Evolutionary conservation across 2,888 invertebrate species (phyloP).

Genomic region (Allygus modestus): DNA sequence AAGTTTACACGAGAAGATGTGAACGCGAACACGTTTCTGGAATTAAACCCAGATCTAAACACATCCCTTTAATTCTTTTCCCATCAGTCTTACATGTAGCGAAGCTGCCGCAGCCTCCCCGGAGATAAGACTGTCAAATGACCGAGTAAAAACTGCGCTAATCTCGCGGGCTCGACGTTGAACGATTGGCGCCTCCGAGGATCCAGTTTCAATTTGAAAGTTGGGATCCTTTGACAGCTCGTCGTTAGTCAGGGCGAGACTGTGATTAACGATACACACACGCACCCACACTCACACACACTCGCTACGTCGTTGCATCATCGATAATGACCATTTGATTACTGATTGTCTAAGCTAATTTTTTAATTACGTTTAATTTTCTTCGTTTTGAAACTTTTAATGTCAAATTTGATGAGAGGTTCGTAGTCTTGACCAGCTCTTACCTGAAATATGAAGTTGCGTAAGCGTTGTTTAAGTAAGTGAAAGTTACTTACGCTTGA

Average conservation of each 20-base stretch:
- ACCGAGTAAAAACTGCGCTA: constrained; percentile 32
- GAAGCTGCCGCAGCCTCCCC: neutral
- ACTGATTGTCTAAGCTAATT: neutral
- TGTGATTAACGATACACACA: constrained; percentile 31
- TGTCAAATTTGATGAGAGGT: constrained; percentile 17
- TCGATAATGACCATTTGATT: constrained; percentile 11
- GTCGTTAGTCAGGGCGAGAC: constrained; percentile 42
- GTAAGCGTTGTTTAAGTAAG: neutral
- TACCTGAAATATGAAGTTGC: neutral
- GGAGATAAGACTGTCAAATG: constrained; percentile 15
- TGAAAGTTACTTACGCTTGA: neutral
- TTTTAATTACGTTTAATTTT: neutral
- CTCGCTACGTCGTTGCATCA: neutral
- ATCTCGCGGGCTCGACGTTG: constrained; percentile 18
- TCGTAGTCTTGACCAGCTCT: neutral
- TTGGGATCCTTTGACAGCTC: constrained; percentile 38
- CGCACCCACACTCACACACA: constrained; percentile 18
- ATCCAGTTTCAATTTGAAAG: constrained; percentile 57
- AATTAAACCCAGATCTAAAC: constrained; percentile 18
- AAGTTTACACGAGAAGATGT: too few species aligned
- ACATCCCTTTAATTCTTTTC: constrained; percentile 1
- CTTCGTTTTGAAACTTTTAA: neutral
- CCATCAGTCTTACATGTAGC: neutral
- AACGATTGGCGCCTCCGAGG: constrained; percentile 16
- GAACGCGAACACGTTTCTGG: neutral